A percentile compares a stretch with the other conserved stretches of the same genome.
Conservation (phyloP, 2,797 vertebrate genomes). For the Pteropus rufus region DNA sequence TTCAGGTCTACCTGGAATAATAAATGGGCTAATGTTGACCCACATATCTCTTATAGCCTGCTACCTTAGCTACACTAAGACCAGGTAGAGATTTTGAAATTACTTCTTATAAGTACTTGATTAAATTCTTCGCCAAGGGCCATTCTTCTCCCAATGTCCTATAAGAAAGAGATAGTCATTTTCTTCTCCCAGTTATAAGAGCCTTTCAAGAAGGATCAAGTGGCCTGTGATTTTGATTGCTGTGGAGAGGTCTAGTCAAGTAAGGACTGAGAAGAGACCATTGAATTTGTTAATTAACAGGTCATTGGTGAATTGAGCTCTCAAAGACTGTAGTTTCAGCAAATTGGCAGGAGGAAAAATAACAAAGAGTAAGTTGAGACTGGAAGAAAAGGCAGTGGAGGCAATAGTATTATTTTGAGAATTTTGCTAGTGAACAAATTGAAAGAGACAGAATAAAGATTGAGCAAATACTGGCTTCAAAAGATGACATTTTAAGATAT, state of each 20-base stretch:
- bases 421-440: not conserved
- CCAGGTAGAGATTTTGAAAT: conserved; percentile 61
- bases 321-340: conserved; percentile 45
- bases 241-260: conserved; percentile 14
- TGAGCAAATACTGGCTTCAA: not conserved
- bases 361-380: conserved; percentile 32
- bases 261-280: conserved; percentile 57
- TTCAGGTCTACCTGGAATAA: conserved; percentile 57
- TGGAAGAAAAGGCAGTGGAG: not conserved
- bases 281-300: conserved; percentile 73
- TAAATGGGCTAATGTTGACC: conserved; percentile 49
- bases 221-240: conserved; percentile 68
- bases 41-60: conserved; percentile 26
- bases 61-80: conserved; percentile 27
- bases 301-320: conserved; percentile 44
- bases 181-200: conserved; percentile 61
- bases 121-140: conserved; percentile 72
- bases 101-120: conserved; percentile 66
- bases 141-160: conserved; percentile 56
- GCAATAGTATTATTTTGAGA: not conserved
- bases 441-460: not conserved
- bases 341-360: conserved; percentile 53
- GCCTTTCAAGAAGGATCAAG: conserved; percentile 69
- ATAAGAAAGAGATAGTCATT: conserved; percentile 66
- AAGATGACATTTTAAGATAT: not conserved